Evolutionary conservation across 2,797 vertebrate genomes (phyloP).

Genomic region (Kryptolebias ocellatus): DNA sequence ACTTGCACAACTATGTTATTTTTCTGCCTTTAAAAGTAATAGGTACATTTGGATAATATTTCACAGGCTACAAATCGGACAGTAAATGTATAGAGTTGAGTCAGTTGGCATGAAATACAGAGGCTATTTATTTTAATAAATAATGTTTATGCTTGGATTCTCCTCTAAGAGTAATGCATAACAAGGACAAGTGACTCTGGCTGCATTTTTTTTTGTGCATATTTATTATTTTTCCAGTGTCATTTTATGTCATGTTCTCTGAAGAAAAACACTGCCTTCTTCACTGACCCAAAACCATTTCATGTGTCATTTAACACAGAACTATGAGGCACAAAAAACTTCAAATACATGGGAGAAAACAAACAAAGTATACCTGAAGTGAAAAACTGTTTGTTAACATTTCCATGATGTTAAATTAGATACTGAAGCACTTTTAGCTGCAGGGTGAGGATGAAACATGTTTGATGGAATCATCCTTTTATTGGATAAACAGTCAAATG

Average conservation of each 20-base stretch:
- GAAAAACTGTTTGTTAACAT: too few species aligned
- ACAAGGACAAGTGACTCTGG: neutral
- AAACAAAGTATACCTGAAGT: too few species aligned
- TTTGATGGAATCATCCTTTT: slow-evolving; percentile 1
- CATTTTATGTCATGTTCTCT: neutral
- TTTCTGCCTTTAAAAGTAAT: slow-evolving; percentile 27
- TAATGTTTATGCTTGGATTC: neutral
- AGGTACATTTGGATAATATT: slow-evolving; percentile 1
- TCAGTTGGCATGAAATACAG: neutral
- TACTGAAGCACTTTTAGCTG: neutral
- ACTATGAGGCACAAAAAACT: neutral
- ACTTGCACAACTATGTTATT: slow-evolving; percentile 27
- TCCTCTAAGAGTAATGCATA: neutral
- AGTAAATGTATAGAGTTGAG: slow-evolving; percentile 6
- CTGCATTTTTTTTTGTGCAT: neutral
- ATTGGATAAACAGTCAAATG: neutral
- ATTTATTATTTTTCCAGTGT: neutral
- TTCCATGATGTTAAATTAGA: neutral
- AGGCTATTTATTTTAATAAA: neutral
- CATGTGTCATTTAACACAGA: neutral
- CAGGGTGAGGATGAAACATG: neutral
- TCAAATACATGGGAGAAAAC: neutral
- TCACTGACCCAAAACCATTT: neutral
- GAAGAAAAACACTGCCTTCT: neutral
- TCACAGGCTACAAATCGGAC: slow-evolving; percentile 3